Conservation (phyloP, 2,888 invertebrate genomes). For the Amiota mariae region DNA sequence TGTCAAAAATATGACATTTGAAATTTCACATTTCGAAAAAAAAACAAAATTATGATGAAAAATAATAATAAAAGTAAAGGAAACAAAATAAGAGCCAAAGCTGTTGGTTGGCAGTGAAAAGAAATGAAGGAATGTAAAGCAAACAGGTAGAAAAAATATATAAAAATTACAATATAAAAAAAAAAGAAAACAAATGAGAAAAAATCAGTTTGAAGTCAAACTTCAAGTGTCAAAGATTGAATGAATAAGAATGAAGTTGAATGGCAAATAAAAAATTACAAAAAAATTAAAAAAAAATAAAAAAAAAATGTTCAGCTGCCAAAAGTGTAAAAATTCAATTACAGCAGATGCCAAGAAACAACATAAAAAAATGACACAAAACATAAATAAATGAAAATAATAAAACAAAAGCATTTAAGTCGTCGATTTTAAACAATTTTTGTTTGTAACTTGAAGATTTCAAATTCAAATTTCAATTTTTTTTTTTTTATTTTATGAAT, state of each 20-base stretch:
- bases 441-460: constrained; percentile 38
- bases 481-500: no score
- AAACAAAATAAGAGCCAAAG: constrained; percentile 29
- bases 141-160: constrained; percentile 7
- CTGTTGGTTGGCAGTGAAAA: constrained; percentile 28
- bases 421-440: no score
- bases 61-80: constrained; percentile 43
- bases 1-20: constrained; percentile 68
- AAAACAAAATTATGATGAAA: constrained; percentile 47
- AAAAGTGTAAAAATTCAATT: constrained; percentile 51
- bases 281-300: constrained; percentile 3
- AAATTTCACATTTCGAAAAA: constrained; percentile 65
- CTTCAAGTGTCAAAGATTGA: constrained; percentile 11
- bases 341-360: constrained; percentile 65
- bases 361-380: constrained; percentile 39
- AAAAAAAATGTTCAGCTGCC: neutral
- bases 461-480: constrained; percentile 51
- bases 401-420: no score
- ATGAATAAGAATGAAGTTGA: constrained; percentile 14
- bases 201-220: neutral
- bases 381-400: no score
- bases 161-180: neutral
- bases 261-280: constrained; percentile 6
- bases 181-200: neutral
- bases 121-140: constrained; percentile 45